phyloP scores from a whole-genome alignment of 1,140 invertebrate species.

The Chrysoperla carnea region DNA sequence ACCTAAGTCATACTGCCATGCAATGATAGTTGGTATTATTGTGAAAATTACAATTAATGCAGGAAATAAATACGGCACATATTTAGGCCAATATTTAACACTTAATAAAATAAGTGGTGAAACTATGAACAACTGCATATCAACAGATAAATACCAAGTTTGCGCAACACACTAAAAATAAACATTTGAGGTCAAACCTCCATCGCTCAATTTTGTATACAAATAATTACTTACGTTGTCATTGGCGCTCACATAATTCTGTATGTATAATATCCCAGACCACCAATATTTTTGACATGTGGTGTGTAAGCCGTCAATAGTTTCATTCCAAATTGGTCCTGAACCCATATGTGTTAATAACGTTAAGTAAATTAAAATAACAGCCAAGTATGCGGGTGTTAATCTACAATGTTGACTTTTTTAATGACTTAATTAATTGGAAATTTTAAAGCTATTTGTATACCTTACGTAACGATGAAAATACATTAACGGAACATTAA shows the following conservation, averaged over 20 bases:
- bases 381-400: slow-evolving; percentile 33
- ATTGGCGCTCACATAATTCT: slow-evolving; percentile 22
- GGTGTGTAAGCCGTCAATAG: slow-evolving; percentile 14
- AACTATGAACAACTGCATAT: slow-evolving; percentile 22
- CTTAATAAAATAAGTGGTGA: slow-evolving; percentile 21
- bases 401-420: slow-evolving; percentile 20
- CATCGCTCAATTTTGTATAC: too few relatives aligned
- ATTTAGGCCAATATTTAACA: slow-evolving; percentile 10
- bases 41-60: slow-evolving; percentile 1
- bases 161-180: slow-evolving; percentile 21
- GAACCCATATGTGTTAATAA: slow-evolving; percentile 28
- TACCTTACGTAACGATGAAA: slow-evolving; percentile 24
- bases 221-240: too few relatives aligned
- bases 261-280: slow-evolving; percentile 24
- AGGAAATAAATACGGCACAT: not conserved
- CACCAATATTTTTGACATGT: slow-evolving; percentile 28
- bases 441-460: too few relatives aligned
- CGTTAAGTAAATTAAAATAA: slow-evolving; percentile 30
- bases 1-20: slow-evolving; percentile 6
- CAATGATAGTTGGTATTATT: slow-evolving; percentile 1
- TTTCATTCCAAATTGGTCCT: slow-evolving; percentile 26
- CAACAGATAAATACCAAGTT: slow-evolving; percentile 23
- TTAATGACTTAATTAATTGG: too few relatives aligned
- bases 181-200: not conserved
- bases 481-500: slow-evolving; percentile 23